Evolutionary conservation across 2,888 invertebrate genomes (phyloP).

Genomic region (Acronicta psi): DNA sequence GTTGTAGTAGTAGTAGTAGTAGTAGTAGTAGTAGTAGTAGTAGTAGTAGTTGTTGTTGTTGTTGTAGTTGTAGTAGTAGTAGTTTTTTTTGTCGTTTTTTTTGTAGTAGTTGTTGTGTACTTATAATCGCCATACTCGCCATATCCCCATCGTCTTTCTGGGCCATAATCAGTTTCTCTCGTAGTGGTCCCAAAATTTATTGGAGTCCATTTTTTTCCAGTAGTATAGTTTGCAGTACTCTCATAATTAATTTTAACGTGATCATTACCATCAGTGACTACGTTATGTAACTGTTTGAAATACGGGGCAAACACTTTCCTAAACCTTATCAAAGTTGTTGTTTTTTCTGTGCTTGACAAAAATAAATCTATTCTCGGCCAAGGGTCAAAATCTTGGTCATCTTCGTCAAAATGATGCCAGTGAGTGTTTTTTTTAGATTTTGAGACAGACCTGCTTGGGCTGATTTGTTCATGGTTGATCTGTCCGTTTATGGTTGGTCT

Average conservation of each 20-base stretch:
- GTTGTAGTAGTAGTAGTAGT: not conserved
- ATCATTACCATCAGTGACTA: not conserved
- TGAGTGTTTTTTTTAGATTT: slow-evolving; percentile 4
- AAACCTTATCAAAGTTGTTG: slow-evolving; percentile 4
- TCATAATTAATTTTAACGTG: no score
- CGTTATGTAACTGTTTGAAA: slow-evolving; percentile 17
- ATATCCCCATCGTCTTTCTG: no score
- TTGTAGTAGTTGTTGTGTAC: no score
- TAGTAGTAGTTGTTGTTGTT: not conserved
- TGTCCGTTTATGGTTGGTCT: not conserved
- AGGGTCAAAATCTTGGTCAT: slow-evolving; percentile 16
- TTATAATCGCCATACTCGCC: no score
- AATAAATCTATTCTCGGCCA: slow-evolving; percentile 40
- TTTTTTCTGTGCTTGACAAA: slow-evolving; percentile 26
- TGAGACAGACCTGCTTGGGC: not conserved
- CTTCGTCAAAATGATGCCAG: slow-evolving; percentile 33
- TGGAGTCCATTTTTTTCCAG: not conserved
- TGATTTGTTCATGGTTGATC: not conserved
- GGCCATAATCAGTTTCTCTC: not conserved
- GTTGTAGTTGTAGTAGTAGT: not conserved
- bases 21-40: not conserved
- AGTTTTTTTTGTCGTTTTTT: not conserved
- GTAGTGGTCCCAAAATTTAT: no score
- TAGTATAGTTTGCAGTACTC: not conserved
- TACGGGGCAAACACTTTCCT: slow-evolving; percentile 32